These are phyloP conservation scores for Julus scandinavius DNA, from an alignment of 2,888 invertebrate species.

Conservation along the genomic window DNA sequence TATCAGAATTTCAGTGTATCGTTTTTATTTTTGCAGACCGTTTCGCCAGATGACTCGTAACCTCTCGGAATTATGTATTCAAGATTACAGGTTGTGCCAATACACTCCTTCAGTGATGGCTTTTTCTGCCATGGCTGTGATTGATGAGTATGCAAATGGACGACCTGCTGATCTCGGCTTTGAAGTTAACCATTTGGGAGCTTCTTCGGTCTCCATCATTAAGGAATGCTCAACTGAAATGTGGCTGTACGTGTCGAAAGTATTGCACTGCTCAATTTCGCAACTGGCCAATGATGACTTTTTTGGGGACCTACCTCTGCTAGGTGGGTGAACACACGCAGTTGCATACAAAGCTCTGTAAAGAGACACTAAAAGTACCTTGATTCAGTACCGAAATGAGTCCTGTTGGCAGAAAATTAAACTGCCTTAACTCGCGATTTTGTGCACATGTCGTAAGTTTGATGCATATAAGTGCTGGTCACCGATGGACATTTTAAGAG, in stretches of 20 bases:
- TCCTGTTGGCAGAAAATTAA: background rate
- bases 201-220: slow-evolving; percentile 10
- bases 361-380: background rate
- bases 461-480: background rate
- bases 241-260: slow-evolving; percentile 47
- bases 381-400: background rate
- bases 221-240: slow-evolving; percentile 54
- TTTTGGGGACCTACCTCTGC: slow-evolving; percentile 34
- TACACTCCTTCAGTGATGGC: slow-evolving; percentile 54
- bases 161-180: slow-evolving; percentile 48
- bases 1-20: background rate
- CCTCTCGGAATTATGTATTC: slow-evolving; percentile 54
- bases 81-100: slow-evolving; percentile 53
- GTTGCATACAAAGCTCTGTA: background rate
- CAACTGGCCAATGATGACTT: slow-evolving; percentile 47
- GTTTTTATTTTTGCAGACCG: slow-evolving; percentile 43
- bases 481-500: background rate
- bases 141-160: slow-evolving; percentile 54
- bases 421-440: background rate
- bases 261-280: slow-evolving; percentile 50
- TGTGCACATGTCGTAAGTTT: background rate
- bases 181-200: slow-evolving; percentile 18
- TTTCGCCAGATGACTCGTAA: slow-evolving; percentile 52
- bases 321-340: background rate
- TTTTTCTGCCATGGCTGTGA: slow-evolving; percentile 52